Conservation (phyloP, 1,140 invertebrate genomes). For the Anastrepha obliqua region DNA sequence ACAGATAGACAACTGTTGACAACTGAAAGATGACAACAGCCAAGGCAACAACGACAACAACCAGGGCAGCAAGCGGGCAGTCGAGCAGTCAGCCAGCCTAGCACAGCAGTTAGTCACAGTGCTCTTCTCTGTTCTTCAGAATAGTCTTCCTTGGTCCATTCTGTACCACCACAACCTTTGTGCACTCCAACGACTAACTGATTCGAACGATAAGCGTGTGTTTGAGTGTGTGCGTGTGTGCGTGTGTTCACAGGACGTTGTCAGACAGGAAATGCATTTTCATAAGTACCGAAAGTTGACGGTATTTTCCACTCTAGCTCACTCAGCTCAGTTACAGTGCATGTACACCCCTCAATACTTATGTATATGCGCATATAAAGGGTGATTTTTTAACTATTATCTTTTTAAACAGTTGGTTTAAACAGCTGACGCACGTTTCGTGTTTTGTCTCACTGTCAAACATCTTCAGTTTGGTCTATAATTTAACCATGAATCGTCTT, state of each 20-base stretch:
- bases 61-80: background rate
- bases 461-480: too few species aligned
- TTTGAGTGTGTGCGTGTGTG: conserved; percentile 1
- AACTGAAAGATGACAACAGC: conserved; percentile 29
- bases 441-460: too few species aligned
- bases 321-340: background rate
- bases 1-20: conserved; percentile 45
- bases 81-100: background rate
- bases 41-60: background rate
- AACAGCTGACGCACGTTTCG: too few species aligned
- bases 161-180: too few species aligned
- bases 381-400: too few species aligned
- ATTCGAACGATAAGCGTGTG: background rate
- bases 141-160: background rate
- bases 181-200: too few species aligned
- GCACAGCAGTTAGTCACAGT: background rate
- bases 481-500: too few species aligned
- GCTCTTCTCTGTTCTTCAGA: background rate
- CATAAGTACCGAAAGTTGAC: conserved; percentile 47
- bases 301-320: conserved; percentile 35
- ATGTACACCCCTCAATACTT: background rate
- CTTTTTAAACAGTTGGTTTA: too few species aligned
- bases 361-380: background rate
- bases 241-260: background rate
- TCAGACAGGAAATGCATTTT: conserved; percentile 31